Evolutionary conservation across 2,888 invertebrate species (phyloP).

Genomic region (Tiphia femorata): DNA sequence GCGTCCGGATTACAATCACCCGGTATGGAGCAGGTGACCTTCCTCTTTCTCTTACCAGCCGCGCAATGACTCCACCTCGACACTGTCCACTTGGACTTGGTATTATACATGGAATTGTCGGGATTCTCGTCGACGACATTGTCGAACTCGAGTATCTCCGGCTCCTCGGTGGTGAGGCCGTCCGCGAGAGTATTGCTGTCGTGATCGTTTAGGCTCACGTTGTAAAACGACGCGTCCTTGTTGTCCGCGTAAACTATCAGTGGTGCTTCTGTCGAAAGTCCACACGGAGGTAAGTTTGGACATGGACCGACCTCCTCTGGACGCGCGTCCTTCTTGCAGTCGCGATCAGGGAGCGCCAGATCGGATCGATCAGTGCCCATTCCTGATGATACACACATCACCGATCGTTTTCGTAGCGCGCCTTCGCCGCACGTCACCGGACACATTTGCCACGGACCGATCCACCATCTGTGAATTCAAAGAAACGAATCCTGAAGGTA

Average conservation of each 20-base stretch:
- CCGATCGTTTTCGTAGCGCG: conserved; percentile 76
- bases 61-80: conserved; percentile 60
- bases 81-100: conserved; percentile 60
- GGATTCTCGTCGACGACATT: conserved; percentile 61
- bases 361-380: conserved; percentile 75
- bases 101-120: conserved; percentile 57
- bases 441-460: conserved; percentile 89
- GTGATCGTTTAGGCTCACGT: conserved; percentile 54
- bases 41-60: conserved; percentile 52
- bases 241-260: conserved; percentile 56
- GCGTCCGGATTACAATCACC: conserved; percentile 55
- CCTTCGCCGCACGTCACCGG: conserved; percentile 78
- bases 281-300: conserved; percentile 70
- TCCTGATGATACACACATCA: conserved; percentile 76
- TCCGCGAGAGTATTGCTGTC: conserved; percentile 50
- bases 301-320: conserved; percentile 80
- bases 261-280: conserved; percentile 54
- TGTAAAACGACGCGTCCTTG: conserved; percentile 58
- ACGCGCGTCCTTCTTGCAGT: conserved; percentile 77
- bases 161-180: conserved; percentile 52
- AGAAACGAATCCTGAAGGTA: neutral
- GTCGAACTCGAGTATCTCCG: conserved; percentile 63
- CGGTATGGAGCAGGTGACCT: conserved; percentile 54
- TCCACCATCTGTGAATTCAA: conserved; percentile 77
- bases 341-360: conserved; percentile 81